These are phyloP conservation scores for Chelidonichthys spinosus DNA, from an alignment of 2,797 vertebrate genomes.

Conservation along the genomic window DNA sequence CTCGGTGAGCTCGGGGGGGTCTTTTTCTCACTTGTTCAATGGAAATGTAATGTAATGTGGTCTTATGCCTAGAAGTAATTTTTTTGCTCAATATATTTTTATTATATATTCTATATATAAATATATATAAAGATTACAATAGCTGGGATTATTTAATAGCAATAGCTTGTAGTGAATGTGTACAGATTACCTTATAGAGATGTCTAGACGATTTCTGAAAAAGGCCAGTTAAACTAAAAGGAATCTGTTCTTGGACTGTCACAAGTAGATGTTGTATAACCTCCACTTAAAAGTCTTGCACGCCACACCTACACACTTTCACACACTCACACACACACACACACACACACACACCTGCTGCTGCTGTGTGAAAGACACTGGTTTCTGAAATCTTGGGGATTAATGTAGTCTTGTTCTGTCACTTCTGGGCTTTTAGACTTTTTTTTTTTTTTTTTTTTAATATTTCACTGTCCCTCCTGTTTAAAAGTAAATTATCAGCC, in stretches of 20 bases:
- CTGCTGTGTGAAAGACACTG: constrained; percentile 81
- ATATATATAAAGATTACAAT: constrained; percentile 86
- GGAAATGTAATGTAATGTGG: constrained; percentile 82
- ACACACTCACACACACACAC: constrained; percentile 43
- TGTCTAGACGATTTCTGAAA: constrained; percentile 86
- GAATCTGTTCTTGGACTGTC: constrained; percentile 77
- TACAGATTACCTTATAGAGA: constrained; percentile 89
- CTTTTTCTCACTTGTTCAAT: constrained; percentile 79
- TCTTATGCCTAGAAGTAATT: constrained; percentile 85
- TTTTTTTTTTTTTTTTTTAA: constrained; percentile 20
- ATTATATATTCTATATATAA: constrained; percentile 88
- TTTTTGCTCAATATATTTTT: constrained; percentile 86
- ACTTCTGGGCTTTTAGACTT: constrained; percentile 30
- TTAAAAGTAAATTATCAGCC: constrained; percentile 42
- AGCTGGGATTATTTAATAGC: constrained; percentile 95
- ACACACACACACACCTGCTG: constrained; percentile 58
- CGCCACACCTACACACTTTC: constrained; percentile 53
- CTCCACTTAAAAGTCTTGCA: constrained; percentile 75
- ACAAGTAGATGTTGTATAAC: constrained; percentile 78
- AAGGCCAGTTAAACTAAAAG: constrained; percentile 89
- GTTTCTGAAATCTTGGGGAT: constrained; percentile 71
- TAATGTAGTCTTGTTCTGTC: constrained; percentile 50
- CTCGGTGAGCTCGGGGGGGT: constrained; percentile 60
- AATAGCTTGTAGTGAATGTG: constrained; percentile 95
- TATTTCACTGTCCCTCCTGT: constrained; percentile 51